Conservation (phyloP, 2,113 vertebrate species). For the Typhlomys cinereus region DNA sequence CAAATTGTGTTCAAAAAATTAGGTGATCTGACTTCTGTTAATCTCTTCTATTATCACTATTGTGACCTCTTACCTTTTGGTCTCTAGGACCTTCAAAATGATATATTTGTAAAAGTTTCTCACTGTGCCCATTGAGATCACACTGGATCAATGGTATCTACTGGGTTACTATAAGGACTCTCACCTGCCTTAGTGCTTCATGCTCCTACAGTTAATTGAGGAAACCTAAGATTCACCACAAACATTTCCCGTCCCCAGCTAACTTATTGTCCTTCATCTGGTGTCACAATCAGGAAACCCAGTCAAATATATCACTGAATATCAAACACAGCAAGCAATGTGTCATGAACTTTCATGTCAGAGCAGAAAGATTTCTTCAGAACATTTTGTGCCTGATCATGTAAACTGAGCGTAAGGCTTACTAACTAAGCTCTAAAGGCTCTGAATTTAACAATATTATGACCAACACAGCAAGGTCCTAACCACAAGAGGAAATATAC, state of each 20-base stretch:
- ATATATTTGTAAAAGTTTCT: too few relatives aligned
- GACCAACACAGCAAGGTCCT: too few relatives aligned
- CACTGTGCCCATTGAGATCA: fast-evolving
- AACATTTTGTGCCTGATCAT: fast-evolving
- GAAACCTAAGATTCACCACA: fast-evolving
- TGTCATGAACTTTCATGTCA: fast-evolving
- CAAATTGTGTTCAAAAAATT: neutral
- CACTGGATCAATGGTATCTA: fast-evolving
- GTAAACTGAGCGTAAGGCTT: too few relatives aligned
- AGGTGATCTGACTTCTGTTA: too few relatives aligned
- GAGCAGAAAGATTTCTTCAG: neutral
- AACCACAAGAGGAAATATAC: neutral
- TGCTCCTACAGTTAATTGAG: neutral
- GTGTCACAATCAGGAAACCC: neutral
- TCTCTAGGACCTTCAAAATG: fast-evolving
- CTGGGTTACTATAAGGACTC: fast-evolving
- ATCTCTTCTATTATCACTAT: fast-evolving
- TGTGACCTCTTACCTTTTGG: fast-evolving
- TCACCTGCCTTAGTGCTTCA: too few relatives aligned
- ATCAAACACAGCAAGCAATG: neutral
- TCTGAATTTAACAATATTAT: neutral
- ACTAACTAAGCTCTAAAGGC: too few relatives aligned
- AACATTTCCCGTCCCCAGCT: fast-evolving
- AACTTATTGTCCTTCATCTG: fast-evolving
- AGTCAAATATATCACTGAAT: neutral